Base-by-base conservation (phyloP, 2,888 invertebrate species). In the Liopterus haemorrhoidalis region DNA sequence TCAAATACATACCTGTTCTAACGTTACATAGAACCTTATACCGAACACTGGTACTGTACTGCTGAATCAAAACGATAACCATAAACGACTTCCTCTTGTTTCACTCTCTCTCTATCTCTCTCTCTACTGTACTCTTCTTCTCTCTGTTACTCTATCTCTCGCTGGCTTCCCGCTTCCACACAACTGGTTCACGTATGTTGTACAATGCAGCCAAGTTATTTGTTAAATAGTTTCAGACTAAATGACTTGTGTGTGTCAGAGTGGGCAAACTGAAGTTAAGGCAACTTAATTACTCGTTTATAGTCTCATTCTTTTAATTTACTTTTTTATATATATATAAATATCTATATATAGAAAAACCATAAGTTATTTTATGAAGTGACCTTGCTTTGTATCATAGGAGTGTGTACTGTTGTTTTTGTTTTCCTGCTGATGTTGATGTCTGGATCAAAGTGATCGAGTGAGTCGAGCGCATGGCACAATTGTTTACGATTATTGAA, bases 381-480 rank as follows among this genome's bases (percentile, higher is more conserved):
- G 74, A 69, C 74, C 74, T 74, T 75, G 74, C 73, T 74, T 74
- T 74, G 72, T 74, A 73, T 69, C 67, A 73, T 73, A 73, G 68
- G 62, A 64, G 57, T 64, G 60, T 62, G 59, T 60, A 39, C 21
- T 49, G 18, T 43, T 48, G 20, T 42, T 47, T 38, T 36, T 44
- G 30, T 44, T 37, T 37, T 38, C 27, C 44, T 37, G 44, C 30
- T 37, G 44, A 43, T 27, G 21, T n/a, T n/a, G n/a, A n/a, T n/a
- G n/a, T n/a, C n/a, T n/a, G n/a, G n/a, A n/a, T n/a, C n/a, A n/a
- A n/a, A 25, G 5, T 11, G n/a, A 5, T 11, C 15, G 31, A 18
- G 25, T 41, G 41, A 41, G 24, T 25, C 33, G 24, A 35, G 33
- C 18, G 41, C 32, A 33, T 41, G 31, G 16, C 41, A 41, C 25